Conservation (phyloP, 2,888 invertebrate species). For the Drosophila macrospina region DNA sequence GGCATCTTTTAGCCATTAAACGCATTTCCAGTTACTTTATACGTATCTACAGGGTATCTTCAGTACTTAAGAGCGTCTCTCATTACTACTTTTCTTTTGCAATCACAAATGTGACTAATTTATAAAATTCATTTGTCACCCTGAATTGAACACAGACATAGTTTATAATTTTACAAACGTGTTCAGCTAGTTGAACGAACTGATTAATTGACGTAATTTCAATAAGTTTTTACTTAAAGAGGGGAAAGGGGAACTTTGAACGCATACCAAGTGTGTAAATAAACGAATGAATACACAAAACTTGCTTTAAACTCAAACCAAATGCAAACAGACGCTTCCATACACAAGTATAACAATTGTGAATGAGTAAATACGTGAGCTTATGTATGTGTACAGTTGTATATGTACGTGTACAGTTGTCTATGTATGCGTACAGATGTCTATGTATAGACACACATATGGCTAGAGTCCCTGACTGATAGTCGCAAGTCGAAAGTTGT, state of each 20-base stretch:
- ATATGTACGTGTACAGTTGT: conserved; percentile 11
- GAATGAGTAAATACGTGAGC: conserved; percentile 10
- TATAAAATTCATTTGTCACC: conserved; percentile 23
- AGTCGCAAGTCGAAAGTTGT: conserved; percentile 36
- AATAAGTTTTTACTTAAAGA: not conserved
- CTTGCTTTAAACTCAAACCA: conserved; percentile 7
- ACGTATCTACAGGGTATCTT: not conserved
- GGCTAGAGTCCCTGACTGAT: conserved; percentile 33
- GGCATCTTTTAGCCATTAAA: too few relatives aligned
- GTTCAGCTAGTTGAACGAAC: conserved; percentile 21
- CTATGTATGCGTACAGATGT: conserved; percentile 10
- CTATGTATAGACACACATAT: conserved; percentile 20
- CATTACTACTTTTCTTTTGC: not conserved
- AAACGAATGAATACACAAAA: conserved; percentile 28
- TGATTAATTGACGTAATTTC: conserved; percentile 18
- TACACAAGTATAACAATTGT: conserved; percentile 7
- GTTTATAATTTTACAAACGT: not conserved
- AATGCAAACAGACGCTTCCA: conserved; percentile 25
- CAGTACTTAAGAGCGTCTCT: not conserved
- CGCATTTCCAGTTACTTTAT: too few relatives aligned
- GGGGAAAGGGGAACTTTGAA: conserved; percentile 1
- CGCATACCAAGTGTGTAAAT: conserved; percentile 25
- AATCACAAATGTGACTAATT: conserved; percentile 33
- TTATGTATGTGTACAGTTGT: conserved; percentile 8
- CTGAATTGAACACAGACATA: conserved; percentile 4